Conservation (phyloP, 2,113 vertebrate species). For the Arizona elegans region DNA sequence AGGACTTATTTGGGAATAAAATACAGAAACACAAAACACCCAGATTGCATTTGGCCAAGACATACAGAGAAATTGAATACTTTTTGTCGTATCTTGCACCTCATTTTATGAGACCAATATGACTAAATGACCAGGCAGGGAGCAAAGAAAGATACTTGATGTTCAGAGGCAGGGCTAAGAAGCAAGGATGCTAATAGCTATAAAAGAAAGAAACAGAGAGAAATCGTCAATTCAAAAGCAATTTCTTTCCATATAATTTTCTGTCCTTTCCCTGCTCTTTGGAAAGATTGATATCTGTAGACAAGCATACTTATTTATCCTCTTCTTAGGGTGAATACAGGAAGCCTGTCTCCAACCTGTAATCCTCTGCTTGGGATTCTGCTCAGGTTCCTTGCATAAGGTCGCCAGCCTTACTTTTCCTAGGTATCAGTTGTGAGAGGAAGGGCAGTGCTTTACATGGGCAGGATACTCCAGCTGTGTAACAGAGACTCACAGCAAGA, state of each 20-base stretch:
- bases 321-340: neutral
- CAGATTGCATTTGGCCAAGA: neutral
- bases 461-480: no score
- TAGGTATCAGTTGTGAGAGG: neutral
- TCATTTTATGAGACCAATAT: neutral
- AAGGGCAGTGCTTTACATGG: neutral
- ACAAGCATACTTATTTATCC: neutral
- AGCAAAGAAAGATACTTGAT: neutral
- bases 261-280: conserved; percentile 18
- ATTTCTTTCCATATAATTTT: conserved; percentile 32
- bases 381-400: neutral
- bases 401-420: neutral
- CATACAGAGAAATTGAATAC: neutral
- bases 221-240: conserved; percentile 30
- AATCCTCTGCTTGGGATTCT: conserved; percentile 11
- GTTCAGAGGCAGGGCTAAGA: neutral
- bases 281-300: conserved; percentile 17
- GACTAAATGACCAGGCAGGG: neutral
- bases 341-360: neutral
- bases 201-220: neutral
- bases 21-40: neutral
- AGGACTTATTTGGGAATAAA: neutral
- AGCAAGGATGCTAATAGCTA: neutral
- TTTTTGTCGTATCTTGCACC: neutral
- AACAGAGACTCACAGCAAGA: neutral